Base-by-base conservation (phyloP, 2,797 vertebrate species). In the Gambelia wislizenii region DNA sequence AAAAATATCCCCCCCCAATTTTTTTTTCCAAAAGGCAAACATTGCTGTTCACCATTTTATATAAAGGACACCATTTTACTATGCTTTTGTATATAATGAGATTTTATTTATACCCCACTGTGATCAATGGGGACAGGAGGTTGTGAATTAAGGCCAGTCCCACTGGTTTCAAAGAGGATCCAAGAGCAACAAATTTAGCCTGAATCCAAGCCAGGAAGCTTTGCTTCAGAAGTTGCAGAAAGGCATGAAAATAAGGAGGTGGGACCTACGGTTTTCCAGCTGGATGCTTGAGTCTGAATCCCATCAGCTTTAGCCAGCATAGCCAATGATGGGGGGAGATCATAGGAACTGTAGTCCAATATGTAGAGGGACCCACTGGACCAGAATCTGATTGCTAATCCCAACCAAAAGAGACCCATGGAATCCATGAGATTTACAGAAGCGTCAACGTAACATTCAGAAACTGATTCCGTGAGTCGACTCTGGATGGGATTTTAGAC, bases 151-250 rank as follows among this genome's bases (percentile, higher is more conserved):
- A 82, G 39, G 2, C 36, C 54, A 54, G 54, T 54, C 54, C 33
- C 3, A 47, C 3, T 16, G 56, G 13, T 39, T 36, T 72, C 12
- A 16, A 33, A 54, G 36, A 6, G 59, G 39, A 64, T 30, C 27
- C 6, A 42, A 61, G 10, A 30, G 42, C 36, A 82, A 6, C 36
- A 39, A 81, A 80, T 9, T 78, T 49, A 39, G 14, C 0, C 27
- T 54, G 36, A 52, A 77, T 25, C 10, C 56, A 77, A 49, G 42
- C 56, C 93, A 86, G 89, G 79, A 61, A 27, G 20, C 59, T 70
- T 54, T 13, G n/a, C 20, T 89, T 67, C 39, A 70, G 89, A 89
- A 93, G 33, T 25, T 12, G 64, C 47, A 64, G 85, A 52, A 36
- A 70, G 10, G 27, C 22, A 2, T 69, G 18, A 7, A 18, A 13